These are phyloP conservation scores for Heterodera carotae DNA, from an alignment of 1,140 invertebrate species.

Conservation along the genomic window DNA sequence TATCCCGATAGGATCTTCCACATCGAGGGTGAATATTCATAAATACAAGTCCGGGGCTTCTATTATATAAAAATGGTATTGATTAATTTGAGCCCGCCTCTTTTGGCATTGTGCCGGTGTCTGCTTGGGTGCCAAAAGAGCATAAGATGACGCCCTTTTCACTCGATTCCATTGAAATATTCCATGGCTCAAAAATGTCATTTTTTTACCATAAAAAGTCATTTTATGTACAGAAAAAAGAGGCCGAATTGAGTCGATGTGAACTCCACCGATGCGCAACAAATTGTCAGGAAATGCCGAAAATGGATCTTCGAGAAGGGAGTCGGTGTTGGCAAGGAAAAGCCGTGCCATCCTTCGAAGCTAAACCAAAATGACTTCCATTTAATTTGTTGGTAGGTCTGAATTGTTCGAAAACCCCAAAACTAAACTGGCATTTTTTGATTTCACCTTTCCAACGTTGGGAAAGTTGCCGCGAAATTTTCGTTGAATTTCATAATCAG, in stretches of 20 bases:
- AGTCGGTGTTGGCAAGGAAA: constrained; percentile 61
- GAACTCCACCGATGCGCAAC: constrained; percentile 59
- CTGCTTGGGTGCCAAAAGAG: constrained; percentile 56
- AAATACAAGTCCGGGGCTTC: no score
- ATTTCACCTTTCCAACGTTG: constrained; percentile 48
- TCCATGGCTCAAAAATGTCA: constrained; percentile 61
- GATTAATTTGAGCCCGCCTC: constrained; percentile 30
- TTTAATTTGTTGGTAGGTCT: no score
- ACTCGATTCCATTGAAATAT: constrained; percentile 56
- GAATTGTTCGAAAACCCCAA: no score
- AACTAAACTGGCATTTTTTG: not conserved
- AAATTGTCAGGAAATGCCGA: constrained; percentile 43
- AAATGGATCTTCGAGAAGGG: constrained; percentile 45
- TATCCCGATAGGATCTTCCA: no score
- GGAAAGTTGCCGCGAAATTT: constrained; percentile 50
- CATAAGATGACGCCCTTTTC: constrained; percentile 58
- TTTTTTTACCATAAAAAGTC: not conserved
- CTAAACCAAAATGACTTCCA: constrained; percentile 21
- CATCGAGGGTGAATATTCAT: no score
- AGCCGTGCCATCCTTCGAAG: constrained; percentile 58
- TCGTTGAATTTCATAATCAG: constrained; percentile 63
- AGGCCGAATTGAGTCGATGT: constrained; percentile 59
- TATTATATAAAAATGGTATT: no score
- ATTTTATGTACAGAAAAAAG: constrained; percentile 52
- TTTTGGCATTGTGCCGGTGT: constrained; percentile 51